Base-by-base conservation (phyloP, 1,140 invertebrate genomes). In the Chymomyza costata region DNA sequence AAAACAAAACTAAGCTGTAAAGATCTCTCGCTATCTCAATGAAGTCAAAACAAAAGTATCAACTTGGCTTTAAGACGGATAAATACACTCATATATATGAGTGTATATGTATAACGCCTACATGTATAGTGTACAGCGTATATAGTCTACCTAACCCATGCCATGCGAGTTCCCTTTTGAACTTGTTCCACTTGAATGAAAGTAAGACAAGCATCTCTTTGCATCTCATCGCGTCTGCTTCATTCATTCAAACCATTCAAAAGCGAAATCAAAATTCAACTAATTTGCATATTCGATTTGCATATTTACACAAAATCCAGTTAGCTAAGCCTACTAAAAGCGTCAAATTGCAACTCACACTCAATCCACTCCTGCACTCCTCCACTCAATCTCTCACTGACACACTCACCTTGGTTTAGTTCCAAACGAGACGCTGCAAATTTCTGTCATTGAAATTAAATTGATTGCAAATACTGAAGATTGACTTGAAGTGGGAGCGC, bases 241-340 rank as follows among this genome's bases (percentile, higher is more conserved):
- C 21, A 32, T 21, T 45, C 21, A 25, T 25, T 54, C 50, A 54
- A 30, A 35, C 43, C 61, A 64, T 55, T 70, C 46, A 64, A 65
- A 69, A 58, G 59, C n/a, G 68, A 78, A 80, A 80, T 65, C 70
- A 68, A 65, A 78, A 80, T 71, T 78, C 73, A 73, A 73, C 73
- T 80, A 80, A 80, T 80, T 80, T 80, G 68, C 73, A 80, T 80
- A 68, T 80, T 80, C 73, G 74, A 80, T 80, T 80, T 80, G 73
- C 73, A 80, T 80, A 80, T 80, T 80, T 80, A 60, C 73, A 80
- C 68, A 73, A 52, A 80, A 70, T 46, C 59, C 62, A 18, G 54
- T 19, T 19, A 49, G 52, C 45, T 37, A 31, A 49, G 55, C 55
- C 52, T 52, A 52, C n/a, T n/a, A 49, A 51, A 43, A 45, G 17